A percentile compares a stretch with the other conserved stretches of the same genome.
Evolutionary conservation across 2,797 vertebrate species (phyloP).

Genomic region (Melanotaenia trifasciata): DNA sequence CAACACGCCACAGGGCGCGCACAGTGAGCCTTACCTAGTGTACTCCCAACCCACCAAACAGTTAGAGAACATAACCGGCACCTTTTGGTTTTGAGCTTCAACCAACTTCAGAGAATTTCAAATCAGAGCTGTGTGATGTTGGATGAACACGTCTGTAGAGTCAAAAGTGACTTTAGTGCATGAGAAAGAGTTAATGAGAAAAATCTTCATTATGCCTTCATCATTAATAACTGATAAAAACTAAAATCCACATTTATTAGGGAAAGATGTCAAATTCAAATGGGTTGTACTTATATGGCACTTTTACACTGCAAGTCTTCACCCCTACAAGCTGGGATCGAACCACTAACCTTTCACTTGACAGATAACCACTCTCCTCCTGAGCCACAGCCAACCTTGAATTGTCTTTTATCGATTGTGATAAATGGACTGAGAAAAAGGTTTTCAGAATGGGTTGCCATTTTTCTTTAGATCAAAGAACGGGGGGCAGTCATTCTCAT

Average conservation of each 20-base stretch:
- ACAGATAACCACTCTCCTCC: no score
- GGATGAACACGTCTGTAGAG: neutral
- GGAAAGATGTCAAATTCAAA: no score
- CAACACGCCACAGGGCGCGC: neutral
- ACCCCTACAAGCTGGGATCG: no score
- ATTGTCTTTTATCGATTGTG: no score
- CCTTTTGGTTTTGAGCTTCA: neutral
- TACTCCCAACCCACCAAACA: neutral
- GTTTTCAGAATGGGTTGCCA: neutral
- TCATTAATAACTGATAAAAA: no score
- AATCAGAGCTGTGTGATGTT: neutral
- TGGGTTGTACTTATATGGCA: no score
- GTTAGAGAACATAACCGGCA: neutral
- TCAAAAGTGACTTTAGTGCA: neutral
- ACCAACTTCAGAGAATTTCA: neutral
- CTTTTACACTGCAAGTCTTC: no score
- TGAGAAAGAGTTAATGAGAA: neutral
- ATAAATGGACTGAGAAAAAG: no score
- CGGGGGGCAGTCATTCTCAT: neutral
- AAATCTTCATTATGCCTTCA: no score
- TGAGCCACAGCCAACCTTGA: no score
- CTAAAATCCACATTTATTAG: no score
- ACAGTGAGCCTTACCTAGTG: neutral
- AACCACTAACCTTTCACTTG: no score
- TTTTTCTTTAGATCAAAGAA: neutral